Conservation (phyloP, 2,888 invertebrate genomes). For the Macrosiphum euphorbiae region DNA sequence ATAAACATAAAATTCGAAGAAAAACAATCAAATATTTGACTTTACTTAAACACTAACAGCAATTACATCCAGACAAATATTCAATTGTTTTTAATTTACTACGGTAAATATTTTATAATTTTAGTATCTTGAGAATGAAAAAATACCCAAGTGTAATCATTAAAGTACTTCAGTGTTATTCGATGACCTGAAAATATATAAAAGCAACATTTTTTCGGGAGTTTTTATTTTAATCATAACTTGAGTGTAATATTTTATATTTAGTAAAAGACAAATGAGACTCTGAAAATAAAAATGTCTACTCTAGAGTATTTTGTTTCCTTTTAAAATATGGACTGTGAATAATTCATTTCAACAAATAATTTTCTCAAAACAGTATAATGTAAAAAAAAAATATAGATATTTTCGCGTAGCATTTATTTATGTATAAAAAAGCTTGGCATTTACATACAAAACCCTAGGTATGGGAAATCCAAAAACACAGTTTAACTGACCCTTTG, state of each 20-base stretch:
- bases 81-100: conserved; percentile 29
- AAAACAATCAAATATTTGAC: conserved; percentile 38
- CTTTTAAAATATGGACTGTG: neutral
- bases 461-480: neutral
- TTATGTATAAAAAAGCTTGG: neutral
- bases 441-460: neutral
- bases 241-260: conserved; percentile 23
- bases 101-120: conserved; percentile 24
- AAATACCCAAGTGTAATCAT: conserved; percentile 8
- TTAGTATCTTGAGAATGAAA: conserved; percentile 16
- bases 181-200: conserved; percentile 33
- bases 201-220: conserved; percentile 19
- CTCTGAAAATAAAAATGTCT: neutral
- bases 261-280: conserved; percentile 25
- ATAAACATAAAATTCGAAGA: neutral
- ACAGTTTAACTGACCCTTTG: neutral
- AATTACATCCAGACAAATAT: neutral
- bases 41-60: neutral
- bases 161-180: conserved; percentile 9
- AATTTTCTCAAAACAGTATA: neutral
- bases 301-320: neutral
- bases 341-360: conserved; percentile 36
- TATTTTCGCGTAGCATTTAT: neutral
- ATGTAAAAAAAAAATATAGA: neutral
- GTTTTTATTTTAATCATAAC: conserved; percentile 30